Percentiles rank a stretch among this genome's conserved stretches.
phyloP scores from a whole-genome alignment of 2,888 invertebrate species.

The Acanthosoma haemorrhoidale region DNA sequence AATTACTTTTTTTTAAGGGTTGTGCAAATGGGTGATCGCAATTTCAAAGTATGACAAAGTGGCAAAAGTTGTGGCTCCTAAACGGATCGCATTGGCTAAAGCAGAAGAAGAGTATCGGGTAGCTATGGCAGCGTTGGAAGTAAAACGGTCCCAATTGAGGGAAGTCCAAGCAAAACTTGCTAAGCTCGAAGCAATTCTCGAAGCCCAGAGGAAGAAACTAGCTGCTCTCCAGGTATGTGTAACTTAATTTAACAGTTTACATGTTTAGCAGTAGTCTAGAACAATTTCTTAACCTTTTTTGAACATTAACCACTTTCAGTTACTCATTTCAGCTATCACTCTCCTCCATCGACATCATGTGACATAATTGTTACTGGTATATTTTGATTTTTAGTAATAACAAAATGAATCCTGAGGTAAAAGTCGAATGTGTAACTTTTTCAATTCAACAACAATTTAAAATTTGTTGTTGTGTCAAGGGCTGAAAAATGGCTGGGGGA shows the following conservation, averaged over 20 bases:
- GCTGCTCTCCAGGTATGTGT: slow-evolving; percentile 56
- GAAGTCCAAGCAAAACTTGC: slow-evolving; percentile 52
- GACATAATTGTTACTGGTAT: no score
- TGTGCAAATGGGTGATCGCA: slow-evolving; percentile 92
- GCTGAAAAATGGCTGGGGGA: no score
- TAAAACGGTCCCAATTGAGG: slow-evolving; percentile 69
- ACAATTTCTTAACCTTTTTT: no score
- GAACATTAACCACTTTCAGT: no score
- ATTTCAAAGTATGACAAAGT: slow-evolving; percentile 92
- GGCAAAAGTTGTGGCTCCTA: slow-evolving; percentile 86
- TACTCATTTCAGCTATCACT: no score
- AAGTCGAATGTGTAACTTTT: no score
- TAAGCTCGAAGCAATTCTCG: slow-evolving; percentile 50
- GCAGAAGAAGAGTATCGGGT: slow-evolving; percentile 75
- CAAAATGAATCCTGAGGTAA: neutral
- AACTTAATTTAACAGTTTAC: no score
- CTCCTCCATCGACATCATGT: no score
- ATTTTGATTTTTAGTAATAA: no score
- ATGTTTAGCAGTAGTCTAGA: no score
- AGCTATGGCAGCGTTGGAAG: slow-evolving; percentile 67
- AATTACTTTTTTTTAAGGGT: slow-evolving; percentile 48
- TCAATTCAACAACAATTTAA: no score
- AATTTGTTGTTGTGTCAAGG: no score
- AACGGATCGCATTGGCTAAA: slow-evolving; percentile 79
- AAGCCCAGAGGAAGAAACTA: slow-evolving; percentile 60